Percentiles rank a stretch among this genome's conserved stretches.
Conservation (phyloP, 2,113 vertebrate genomes). For the Osmerus eperlanus region DNA sequence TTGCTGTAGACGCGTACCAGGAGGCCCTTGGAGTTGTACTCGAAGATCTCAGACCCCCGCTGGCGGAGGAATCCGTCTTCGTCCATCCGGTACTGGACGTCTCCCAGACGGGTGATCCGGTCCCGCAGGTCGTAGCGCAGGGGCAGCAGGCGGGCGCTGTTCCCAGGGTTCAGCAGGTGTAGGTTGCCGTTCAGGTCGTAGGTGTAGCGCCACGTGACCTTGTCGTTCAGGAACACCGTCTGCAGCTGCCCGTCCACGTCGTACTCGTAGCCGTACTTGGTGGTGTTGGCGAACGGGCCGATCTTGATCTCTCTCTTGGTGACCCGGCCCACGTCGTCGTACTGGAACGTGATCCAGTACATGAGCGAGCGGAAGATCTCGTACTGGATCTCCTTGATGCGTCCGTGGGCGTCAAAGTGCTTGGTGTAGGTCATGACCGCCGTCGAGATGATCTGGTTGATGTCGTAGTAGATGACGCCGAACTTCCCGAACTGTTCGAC, state of each 20-base stretch:
- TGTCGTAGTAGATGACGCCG: slow-evolving; percentile 97
- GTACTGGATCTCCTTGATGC: slow-evolving; percentile 97
- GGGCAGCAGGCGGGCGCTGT: slow-evolving; percentile 83
- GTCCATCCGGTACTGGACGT: slow-evolving; percentile 94
- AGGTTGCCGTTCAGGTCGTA: slow-evolving; percentile 98
- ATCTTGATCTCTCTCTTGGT: slow-evolving; percentile 95
- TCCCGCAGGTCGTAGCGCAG: slow-evolving; percentile 93
- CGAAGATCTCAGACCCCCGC: slow-evolving; percentile 91
- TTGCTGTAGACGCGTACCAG: slow-evolving; percentile 94
- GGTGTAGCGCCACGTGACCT: slow-evolving; percentile 95
- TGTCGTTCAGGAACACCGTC: slow-evolving; percentile 92
- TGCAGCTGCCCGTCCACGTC: slow-evolving; percentile 96
- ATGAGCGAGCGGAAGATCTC: slow-evolving; percentile 95
- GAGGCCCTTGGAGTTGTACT: slow-evolving; percentile 96
- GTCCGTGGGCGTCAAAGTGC: slow-evolving; percentile 92
- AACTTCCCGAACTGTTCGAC: slow-evolving; percentile 98
- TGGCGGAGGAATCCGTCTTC: slow-evolving; percentile 96
- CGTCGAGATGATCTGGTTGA: slow-evolving; percentile 98
- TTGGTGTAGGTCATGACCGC: slow-evolving; percentile 99
- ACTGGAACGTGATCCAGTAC: slow-evolving; percentile 98
- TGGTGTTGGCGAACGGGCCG: slow-evolving; percentile 97
- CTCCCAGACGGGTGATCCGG: slow-evolving; percentile 92
- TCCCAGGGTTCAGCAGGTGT: slow-evolving; percentile 90
- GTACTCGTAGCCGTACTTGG: slow-evolving; percentile 93
- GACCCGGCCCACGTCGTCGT: slow-evolving; percentile 92